Percentiles rank a stretch among this genome's conserved stretches.
These are phyloP conservation scores for Lycodopsis pacificus DNA, from an alignment of 2,797 vertebrate genomes.

Conservation along the genomic window DNA sequence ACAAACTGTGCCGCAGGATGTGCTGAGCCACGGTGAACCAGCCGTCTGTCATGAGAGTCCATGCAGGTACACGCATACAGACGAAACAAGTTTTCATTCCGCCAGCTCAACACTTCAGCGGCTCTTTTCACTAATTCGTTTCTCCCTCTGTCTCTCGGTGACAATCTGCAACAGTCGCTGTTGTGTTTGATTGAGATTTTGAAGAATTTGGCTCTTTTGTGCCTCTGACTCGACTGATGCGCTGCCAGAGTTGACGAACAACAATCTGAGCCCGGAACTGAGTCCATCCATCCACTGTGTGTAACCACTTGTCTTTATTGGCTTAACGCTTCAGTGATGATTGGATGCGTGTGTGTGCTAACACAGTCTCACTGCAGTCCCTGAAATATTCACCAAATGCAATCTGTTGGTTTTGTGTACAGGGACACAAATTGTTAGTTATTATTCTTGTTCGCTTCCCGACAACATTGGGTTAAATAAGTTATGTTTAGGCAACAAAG, in stretches of 20 bases:
- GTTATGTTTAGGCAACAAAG: neutral
- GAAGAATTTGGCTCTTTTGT: neutral
- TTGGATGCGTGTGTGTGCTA: neutral
- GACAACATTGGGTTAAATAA: neutral
- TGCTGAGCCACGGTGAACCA: neutral
- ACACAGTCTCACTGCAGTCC: neutral
- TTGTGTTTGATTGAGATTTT: neutral
- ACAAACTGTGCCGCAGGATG: neutral
- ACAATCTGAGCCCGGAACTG: neutral
- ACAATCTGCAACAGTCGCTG: neutral
- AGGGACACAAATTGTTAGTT: neutral
- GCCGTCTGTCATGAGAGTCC: conserved; percentile 23
- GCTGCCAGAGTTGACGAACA: neutral
- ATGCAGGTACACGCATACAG: neutral
- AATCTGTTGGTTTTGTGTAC: neutral
- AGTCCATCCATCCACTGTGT: neutral
- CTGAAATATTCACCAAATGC: neutral
- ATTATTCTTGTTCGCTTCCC: neutral
- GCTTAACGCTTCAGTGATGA: neutral
- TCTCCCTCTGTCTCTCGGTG: neutral
- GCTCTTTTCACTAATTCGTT: conserved; percentile 16
- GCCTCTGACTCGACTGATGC: neutral
- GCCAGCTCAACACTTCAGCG: conserved; percentile 4
- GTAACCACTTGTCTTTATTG: neutral
- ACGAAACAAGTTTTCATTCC: conserved; percentile 22